A percentile compares a stretch with the other conserved stretches of the same genome.
Conservation (phyloP, 2,113 vertebrate genomes). For the Puffinus mauretanicus region DNA sequence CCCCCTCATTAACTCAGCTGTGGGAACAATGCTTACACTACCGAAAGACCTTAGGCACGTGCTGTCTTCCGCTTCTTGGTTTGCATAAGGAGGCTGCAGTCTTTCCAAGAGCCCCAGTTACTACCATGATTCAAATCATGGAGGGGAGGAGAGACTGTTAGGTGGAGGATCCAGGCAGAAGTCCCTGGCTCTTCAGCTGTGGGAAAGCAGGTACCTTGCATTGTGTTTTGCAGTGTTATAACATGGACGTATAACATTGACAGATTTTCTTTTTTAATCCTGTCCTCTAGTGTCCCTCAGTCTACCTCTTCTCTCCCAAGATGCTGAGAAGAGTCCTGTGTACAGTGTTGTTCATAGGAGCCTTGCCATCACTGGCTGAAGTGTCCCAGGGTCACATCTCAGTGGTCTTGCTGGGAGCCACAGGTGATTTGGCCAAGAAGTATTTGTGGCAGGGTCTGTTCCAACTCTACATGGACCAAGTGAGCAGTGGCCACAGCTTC, state of each 20-base stretch:
- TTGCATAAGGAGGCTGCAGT: neutral
- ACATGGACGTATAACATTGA: neutral
- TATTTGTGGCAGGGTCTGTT: constrained; percentile 96
- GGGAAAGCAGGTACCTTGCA: neutral
- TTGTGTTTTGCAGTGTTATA: neutral
- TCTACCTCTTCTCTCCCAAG: neutral
- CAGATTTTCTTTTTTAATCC: neutral
- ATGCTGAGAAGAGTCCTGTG: constrained; percentile 71
- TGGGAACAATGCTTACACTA: neutral
- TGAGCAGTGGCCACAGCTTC: constrained; percentile 81
- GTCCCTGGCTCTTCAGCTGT: neutral
- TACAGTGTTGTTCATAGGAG: constrained; percentile 66
- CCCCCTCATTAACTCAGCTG: neutral
- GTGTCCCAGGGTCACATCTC: constrained; percentile 82
- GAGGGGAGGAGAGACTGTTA: neutral
- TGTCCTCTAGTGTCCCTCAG: neutral
- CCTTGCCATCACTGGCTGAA: constrained; percentile 38
- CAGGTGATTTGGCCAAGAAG: constrained; percentile 91
- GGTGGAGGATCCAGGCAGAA: neutral
- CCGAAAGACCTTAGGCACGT: neutral
- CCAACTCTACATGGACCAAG: constrained; percentile 85
- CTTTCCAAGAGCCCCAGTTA: neutral
- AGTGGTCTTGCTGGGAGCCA: constrained; percentile 87
- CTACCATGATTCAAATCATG: neutral
- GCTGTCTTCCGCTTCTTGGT: neutral